A percentile compares a stretch with the other conserved stretches of the same genome.
These are phyloP conservation scores for Cichlasoma orientale DNA, from an alignment of 2,797 vertebrate genomes.

Conservation along the genomic window DNA sequence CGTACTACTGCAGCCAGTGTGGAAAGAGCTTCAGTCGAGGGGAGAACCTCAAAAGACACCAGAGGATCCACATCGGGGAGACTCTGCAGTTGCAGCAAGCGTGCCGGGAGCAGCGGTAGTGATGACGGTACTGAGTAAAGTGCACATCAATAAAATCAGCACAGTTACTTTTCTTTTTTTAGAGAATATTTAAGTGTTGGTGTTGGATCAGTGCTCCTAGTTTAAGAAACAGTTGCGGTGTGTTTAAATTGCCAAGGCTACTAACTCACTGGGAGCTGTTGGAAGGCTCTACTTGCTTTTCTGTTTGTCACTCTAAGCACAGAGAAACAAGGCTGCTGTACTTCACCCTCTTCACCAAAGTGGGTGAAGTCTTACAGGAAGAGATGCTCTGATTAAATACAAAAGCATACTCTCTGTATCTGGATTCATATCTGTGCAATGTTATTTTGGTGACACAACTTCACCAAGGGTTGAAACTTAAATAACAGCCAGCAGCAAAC, in stretches of 20 bases:
- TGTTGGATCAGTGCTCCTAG: neutral
- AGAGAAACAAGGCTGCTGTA: neutral
- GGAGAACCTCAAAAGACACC: constrained; percentile 78
- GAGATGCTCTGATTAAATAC: no score
- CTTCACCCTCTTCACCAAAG: neutral
- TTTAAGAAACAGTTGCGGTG: neutral
- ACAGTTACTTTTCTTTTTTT: neutral
- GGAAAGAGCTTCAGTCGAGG: constrained; percentile 79
- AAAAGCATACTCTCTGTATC: neutral
- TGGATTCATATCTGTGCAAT: neutral
- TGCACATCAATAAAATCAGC: neutral
- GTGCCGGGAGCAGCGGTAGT: constrained; percentile 54
- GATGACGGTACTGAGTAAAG: neutral
- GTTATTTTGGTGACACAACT: constrained; percentile 1
- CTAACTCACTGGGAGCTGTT: neutral
- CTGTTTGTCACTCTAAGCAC: neutral
- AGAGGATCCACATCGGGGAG: constrained; percentile 76
- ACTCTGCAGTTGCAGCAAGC: constrained; percentile 64
- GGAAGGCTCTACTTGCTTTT: neutral
- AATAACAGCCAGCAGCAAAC: neutral
- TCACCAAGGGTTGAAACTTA: neutral
- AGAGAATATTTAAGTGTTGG: neutral
- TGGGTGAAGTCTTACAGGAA: neutral
- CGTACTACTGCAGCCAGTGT: constrained; percentile 75
- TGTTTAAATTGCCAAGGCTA: neutral